A percentile compares a stretch with the other conserved stretches of the same genome.
phyloP scores from a whole-genome alignment of 2,797 vertebrate genomes.

The Xerus rutilus region DNA sequence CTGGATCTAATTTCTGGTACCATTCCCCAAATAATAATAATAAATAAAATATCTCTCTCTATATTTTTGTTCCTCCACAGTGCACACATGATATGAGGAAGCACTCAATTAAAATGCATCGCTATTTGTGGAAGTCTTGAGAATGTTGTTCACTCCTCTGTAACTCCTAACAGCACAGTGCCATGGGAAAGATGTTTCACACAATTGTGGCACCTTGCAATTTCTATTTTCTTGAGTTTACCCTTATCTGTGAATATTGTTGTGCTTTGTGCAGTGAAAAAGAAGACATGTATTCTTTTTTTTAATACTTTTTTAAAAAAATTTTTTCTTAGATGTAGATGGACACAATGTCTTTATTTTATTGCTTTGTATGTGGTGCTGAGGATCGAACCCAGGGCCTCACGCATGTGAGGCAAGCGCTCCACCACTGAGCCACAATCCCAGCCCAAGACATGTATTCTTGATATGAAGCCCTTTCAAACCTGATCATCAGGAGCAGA shows the following conservation, averaged over 20 bases:
- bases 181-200: background rate
- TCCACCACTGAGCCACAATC: too few relatives aligned
- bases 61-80: background rate
- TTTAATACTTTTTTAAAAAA: too few relatives aligned
- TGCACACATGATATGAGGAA: background rate
- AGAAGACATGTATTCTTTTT: background rate
- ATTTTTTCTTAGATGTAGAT: too few relatives aligned
- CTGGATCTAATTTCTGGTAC: too few relatives aligned
- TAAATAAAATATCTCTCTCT: background rate
- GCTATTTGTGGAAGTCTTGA: background rate
- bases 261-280: background rate
- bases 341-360: too few relatives aligned
- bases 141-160: background rate
- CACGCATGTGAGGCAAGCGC: too few relatives aligned
- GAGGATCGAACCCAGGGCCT: too few relatives aligned
- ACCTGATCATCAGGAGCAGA: slow-evolving; percentile 20
- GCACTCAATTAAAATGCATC: background rate
- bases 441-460: too few relatives aligned
- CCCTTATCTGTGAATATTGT: background rate
- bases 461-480: background rate
- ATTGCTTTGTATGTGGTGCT: too few relatives aligned
- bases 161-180: background rate
- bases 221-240: slow-evolving; percentile 50
- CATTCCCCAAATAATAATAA: too few relatives aligned
- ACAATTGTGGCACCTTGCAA: background rate